Conservation (phyloP, 2,113 vertebrate genomes). For the Tragelaphus scriptus region DNA sequence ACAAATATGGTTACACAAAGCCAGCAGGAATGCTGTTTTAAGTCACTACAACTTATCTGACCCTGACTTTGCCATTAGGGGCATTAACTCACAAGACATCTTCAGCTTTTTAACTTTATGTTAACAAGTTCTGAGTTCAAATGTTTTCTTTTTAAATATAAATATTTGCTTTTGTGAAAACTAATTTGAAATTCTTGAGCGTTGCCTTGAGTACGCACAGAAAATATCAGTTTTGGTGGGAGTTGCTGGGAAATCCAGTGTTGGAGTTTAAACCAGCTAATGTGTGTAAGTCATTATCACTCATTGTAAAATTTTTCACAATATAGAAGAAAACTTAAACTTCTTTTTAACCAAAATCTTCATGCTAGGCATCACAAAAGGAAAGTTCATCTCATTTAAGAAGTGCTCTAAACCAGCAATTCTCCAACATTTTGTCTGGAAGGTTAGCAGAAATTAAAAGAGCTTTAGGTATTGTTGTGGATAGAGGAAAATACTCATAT, state of each 20-base stretch:
- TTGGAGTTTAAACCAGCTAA: background rate
- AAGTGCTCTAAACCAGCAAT: background rate
- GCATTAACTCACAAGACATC: background rate
- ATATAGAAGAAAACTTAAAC: background rate
- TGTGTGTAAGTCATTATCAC: background rate
- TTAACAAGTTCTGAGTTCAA: slow-evolving; percentile 18
- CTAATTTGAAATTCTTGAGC: slow-evolving; percentile 31
- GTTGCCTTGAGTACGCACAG: background rate
- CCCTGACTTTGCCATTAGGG: background rate
- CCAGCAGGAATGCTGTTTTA: background rate
- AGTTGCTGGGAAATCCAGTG: background rate
- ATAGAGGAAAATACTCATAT: background rate
- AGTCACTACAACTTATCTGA: background rate
- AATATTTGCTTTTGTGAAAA: slow-evolving; percentile 62
- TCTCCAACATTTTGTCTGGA: background rate
- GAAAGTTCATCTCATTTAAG: background rate
- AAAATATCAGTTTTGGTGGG: slow-evolving; percentile 19
- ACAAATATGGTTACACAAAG: background rate
- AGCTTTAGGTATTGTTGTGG: background rate
- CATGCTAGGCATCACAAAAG: background rate
- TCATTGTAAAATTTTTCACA: background rate
- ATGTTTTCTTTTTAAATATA: slow-evolving; percentile 58
- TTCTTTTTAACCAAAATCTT: background rate
- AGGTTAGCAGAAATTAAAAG: background rate
- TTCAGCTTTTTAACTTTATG: slow-evolving; percentile 40